Percentiles rank a stretch among this genome's conserved stretches.
phyloP scores from a whole-genome alignment of 1,140 invertebrate genomes.

The Pseudomyrmex sp. region DNA sequence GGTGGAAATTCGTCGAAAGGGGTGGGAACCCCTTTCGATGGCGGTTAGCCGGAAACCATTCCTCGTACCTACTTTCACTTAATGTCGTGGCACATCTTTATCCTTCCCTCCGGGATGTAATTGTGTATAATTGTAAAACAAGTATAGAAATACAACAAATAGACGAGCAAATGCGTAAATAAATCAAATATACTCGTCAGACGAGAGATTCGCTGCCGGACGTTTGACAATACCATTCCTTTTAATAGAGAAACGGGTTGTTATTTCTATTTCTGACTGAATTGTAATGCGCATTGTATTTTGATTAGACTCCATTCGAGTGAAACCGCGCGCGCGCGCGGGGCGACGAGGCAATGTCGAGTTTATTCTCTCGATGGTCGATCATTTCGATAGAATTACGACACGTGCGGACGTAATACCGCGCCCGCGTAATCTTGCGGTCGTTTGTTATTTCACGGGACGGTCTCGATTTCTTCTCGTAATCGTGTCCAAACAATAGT shows the following conservation, averaged over 20 bases:
- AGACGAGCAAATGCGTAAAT: not conserved
- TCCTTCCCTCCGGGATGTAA: constrained; percentile 31
- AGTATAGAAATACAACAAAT: not conserved
- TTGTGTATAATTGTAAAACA: not conserved
- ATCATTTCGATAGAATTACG: constrained; percentile 27
- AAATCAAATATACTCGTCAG: not conserved
- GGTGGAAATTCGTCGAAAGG: constrained; percentile 62
- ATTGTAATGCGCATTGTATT: constrained; percentile 11
- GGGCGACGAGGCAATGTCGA: not conserved
- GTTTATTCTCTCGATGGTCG: constrained; percentile 39
- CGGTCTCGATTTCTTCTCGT: constrained; percentile 52
- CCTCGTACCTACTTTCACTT: constrained; percentile 66
- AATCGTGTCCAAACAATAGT: constrained; percentile 54
- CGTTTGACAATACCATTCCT: not conserved
- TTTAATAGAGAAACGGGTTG: not conserved
- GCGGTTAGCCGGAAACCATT: constrained; percentile 71
- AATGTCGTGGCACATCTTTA: constrained; percentile 68
- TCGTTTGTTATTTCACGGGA: constrained; percentile 51
- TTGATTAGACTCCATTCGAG: constrained; percentile 22
- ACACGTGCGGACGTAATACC: constrained; percentile 48
- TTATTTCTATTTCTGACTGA: not conserved
- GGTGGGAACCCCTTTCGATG: constrained; percentile 50
- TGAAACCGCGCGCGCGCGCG: not conserved
- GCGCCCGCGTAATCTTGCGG: constrained; percentile 42
- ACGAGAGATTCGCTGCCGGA: not conserved